Conservation (phyloP, 1,140 invertebrate species). For the Branchinecta lindahli region DNA sequence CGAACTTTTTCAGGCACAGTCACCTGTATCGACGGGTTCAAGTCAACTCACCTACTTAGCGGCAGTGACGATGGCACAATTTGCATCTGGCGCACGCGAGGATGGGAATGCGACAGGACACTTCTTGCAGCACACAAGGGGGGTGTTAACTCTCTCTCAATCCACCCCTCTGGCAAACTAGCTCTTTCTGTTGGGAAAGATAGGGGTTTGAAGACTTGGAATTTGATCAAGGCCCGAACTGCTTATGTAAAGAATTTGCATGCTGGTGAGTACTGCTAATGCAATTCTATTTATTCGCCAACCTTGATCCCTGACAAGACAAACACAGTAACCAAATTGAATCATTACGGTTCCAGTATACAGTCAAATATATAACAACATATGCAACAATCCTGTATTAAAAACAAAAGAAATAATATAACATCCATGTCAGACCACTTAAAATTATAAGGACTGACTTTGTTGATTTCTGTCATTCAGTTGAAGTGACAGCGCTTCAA, state of each 20-base stretch:
- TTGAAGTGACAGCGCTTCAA: too few species aligned
- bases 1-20: constrained; percentile 41
- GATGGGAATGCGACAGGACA: constrained; percentile 65
- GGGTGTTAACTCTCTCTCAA: constrained; percentile 47
- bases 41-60: constrained; percentile 58
- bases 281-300: too few species aligned
- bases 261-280: constrained; percentile 26
- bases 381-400: too few species aligned
- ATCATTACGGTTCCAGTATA: too few species aligned
- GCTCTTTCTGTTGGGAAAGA: constrained; percentile 71
- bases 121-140: constrained; percentile 31
- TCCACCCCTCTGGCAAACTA: constrained; percentile 78
- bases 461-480: too few species aligned
- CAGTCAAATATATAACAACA: too few species aligned
- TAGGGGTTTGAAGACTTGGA: constrained; percentile 74
- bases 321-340: too few species aligned
- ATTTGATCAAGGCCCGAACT: constrained; percentile 72
- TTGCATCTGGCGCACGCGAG: constrained; percentile 58
- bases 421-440: too few species aligned
- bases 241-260: constrained; percentile 73
- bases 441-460: too few species aligned
- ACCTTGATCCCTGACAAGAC: too few species aligned
- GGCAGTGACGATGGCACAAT: constrained; percentile 69
- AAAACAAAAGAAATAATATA: too few species aligned
- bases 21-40: constrained; percentile 55